Base-by-base conservation (phyloP, 2,113 vertebrate species). In the Xenus cinereus region DNA sequence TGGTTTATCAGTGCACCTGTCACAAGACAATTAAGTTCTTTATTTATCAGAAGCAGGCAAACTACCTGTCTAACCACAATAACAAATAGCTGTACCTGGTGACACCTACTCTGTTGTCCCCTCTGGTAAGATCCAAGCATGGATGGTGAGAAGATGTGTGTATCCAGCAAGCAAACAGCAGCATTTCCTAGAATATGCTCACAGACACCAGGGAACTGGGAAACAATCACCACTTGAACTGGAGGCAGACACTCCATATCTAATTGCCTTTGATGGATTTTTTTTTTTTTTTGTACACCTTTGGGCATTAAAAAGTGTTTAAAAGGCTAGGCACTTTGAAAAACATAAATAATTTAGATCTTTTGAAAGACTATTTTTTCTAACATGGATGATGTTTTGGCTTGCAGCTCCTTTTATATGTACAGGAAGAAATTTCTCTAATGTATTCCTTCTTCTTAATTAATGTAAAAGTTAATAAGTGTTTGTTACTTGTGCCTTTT, bases 361-460 rank as follows among this genome's bases (percentile, higher is more conserved):
- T 90, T 97, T 74, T 82, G 64, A 72, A 97, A 96, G 53, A 63
- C 17, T 84, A 27, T 8, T 46, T 39, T 81, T 95, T 82, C 66
- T 86, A 91, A 60, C 18, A 73, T 37, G 10, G n/a, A 66, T 81
- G 89, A 75, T 72, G 37, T 23, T 92, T 63, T 39, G 30, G 13
- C 59, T 96, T 87, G 22, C 33, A 69, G 21, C 35, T 59, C 28
- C 48, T 95, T 68, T 54, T 57, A 54, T 54, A 72, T 35, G 41
- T 94, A 51, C 48, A 83, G 76, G 37, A 97, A 19, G 50, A 93
- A 86, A 78, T 45, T 87, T 82, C 74, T 92, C 33, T 75, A 77
- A 87, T 30, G 18, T 56, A n/a, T 35, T 77, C n/a, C 93, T 97
- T 88, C 56, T 96, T 83, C 80, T 87, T 94, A 96, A 97, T 97